phyloP scores from a whole-genome alignment of 2,888 invertebrate species.

The Argyra leucocephala region DNA sequence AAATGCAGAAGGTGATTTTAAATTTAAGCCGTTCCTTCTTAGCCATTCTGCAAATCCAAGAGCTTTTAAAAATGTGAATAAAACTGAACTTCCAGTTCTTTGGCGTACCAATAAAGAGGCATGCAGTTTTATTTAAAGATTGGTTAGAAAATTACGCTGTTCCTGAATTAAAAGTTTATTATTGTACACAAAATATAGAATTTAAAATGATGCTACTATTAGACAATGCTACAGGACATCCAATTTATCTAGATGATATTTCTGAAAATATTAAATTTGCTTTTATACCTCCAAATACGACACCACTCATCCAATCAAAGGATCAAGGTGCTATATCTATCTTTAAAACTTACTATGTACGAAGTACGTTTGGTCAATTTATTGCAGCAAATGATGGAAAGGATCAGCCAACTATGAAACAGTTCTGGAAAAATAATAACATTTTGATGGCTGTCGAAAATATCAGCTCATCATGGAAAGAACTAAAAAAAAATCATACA shows the following conservation, averaged over 20 bases:
- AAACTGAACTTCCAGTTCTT: slow-evolving; percentile 10
- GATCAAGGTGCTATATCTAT: slow-evolving; percentile 15
- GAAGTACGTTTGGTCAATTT: slow-evolving; percentile 15
- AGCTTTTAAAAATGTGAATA: slow-evolving; percentile 12
- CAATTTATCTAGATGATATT: neutral
- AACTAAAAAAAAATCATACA: slow-evolving; percentile 18
- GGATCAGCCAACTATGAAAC: slow-evolving; percentile 18
- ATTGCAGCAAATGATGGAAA: slow-evolving; percentile 16
- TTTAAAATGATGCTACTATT: neutral
- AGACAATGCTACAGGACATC: slow-evolving; percentile 5
- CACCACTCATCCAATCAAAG: neutral
- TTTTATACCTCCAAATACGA: neutral
- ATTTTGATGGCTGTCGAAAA: slow-evolving; percentile 21
- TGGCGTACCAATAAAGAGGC: slow-evolving; percentile 10
- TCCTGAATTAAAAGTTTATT: slow-evolving; percentile 10
- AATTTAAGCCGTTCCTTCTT: slow-evolving; percentile 10
- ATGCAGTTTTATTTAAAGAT: slow-evolving; percentile 10
- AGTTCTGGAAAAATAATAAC: slow-evolving; percentile 21
- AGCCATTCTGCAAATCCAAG: slow-evolving; percentile 4
- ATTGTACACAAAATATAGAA: neutral
- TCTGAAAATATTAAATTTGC: neutral
- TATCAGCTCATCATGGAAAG: slow-evolving; percentile 18
- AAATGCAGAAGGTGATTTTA: slow-evolving; percentile 13
- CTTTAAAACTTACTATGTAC: slow-evolving; percentile 19
- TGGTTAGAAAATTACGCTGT: slow-evolving; percentile 11